phyloP scores from a whole-genome alignment of 2,797 vertebrate species.

The Mormyrus hasselquistii region DNA sequence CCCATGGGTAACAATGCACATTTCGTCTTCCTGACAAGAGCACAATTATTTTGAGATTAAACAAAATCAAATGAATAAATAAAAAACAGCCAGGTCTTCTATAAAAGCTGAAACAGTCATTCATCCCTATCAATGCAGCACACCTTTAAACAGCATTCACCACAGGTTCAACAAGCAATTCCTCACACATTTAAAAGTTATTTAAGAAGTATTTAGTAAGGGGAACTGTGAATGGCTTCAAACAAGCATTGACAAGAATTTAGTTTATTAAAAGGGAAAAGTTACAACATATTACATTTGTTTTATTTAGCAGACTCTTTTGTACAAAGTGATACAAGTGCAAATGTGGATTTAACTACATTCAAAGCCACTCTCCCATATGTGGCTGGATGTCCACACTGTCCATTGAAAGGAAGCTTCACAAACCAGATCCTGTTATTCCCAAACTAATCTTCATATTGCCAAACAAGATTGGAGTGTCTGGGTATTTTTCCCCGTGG shows the following conservation, averaged over 20 bases:
- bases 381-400: neutral
- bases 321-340: neutral
- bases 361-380: neutral
- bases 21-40: neutral
- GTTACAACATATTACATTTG: neutral
- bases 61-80: neutral
- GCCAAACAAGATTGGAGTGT: neutral
- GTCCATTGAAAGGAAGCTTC: neutral
- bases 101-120: neutral
- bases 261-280: neutral
- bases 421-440: neutral
- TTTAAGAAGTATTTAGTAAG: neutral
- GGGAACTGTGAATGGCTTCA: neutral
- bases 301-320: neutral
- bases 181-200: neutral
- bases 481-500: neutral
- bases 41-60: constrained; percentile 9
- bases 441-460: neutral
- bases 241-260: neutral
- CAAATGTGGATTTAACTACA: neutral
- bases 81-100: neutral
- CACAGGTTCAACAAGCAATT: neutral
- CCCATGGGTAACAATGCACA: neutral
- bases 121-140: neutral
- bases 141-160: neutral